These are phyloP conservation scores for Drosophila neotestacea DNA, from an alignment of 2,888 invertebrate genomes.

Conservation along the genomic window DNA sequence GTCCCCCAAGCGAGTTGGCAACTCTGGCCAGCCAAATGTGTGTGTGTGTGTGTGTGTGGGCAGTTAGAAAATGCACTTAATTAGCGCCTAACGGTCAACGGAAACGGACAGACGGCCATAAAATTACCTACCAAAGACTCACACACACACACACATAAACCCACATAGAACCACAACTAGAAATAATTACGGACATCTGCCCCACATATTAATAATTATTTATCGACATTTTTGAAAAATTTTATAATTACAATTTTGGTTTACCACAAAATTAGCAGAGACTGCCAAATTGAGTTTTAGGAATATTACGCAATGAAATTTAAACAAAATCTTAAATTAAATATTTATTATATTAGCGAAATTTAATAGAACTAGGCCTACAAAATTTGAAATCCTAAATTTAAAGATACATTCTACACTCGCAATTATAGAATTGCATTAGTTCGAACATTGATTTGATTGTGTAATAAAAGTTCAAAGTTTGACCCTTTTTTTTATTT, in stretches of 20 bases:
- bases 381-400: too few species aligned
- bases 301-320: too few species aligned
- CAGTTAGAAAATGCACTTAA: conserved; percentile 58
- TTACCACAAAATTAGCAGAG: conserved; percentile 22
- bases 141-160: conserved; percentile 22
- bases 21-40: conserved; percentile 17
- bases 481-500: conserved; percentile 29
- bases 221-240: conserved; percentile 10
- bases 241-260: conserved; percentile 16
- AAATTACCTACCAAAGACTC: conserved; percentile 52
- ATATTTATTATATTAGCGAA: too few species aligned
- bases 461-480: conserved; percentile 44
- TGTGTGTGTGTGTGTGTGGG: conserved; percentile 22
- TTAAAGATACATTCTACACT: too few species aligned
- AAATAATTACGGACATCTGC: conserved; percentile 41
- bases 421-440: conserved; percentile 18
- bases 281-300: conserved; percentile 1
- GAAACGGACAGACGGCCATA: conserved; percentile 53
- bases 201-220: conserved; percentile 48
- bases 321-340: too few species aligned
- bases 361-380: too few species aligned
- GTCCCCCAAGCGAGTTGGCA: conserved; percentile 42
- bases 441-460: conserved; percentile 37
- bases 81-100: conserved; percentile 40
- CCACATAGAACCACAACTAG: conserved; percentile 13